Evolutionary conservation across 2,888 invertebrate species (phyloP).

Genomic region (Psylliodes chrysocephalus): DNA sequence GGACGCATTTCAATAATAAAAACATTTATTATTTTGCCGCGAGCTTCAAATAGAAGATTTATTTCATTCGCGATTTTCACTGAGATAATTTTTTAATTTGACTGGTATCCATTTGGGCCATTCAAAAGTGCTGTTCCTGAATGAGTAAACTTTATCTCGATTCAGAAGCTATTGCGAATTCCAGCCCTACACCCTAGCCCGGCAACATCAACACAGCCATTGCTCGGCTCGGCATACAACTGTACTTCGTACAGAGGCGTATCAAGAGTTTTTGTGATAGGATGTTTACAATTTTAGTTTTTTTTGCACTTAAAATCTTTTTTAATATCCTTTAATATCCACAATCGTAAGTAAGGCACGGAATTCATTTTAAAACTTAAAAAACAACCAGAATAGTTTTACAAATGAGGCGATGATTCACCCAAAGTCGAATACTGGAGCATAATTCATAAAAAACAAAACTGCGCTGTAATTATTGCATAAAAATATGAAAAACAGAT

Average conservation of each 20-base stretch:
- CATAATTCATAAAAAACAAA: too few species aligned
- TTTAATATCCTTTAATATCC: too few species aligned
- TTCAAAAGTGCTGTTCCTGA: constrained; percentile 40
- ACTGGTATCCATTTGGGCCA: constrained; percentile 38
- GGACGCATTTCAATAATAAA: constrained; percentile 28
- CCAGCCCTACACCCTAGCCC: constrained; percentile 32
- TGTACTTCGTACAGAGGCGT: constrained; percentile 30
- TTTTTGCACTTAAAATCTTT: too few species aligned
- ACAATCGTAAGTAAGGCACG: too few species aligned
- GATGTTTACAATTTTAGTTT: too few species aligned
- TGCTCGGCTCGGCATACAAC: constrained; percentile 27
- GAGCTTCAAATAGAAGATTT: constrained; percentile 34
- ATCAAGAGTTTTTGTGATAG: too few species aligned
- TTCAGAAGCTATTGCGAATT: constrained; percentile 39
- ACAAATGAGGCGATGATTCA: too few species aligned
- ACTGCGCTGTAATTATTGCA: too few species aligned
- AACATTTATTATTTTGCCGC: constrained; percentile 31
- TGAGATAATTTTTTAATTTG: constrained; percentile 42
- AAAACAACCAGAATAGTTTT: too few species aligned
- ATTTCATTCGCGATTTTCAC: constrained; percentile 33
- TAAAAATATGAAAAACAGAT: too few species aligned
- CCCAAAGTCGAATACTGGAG: too few species aligned
- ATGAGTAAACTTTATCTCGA: constrained; percentile 43
- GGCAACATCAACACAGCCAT: constrained; percentile 37
- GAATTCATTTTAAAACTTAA: too few species aligned